Percentiles rank a stretch among this genome's conserved stretches.
Conservation (phyloP, 1,140 invertebrate genomes). For the Aleiodes sp. region DNA sequence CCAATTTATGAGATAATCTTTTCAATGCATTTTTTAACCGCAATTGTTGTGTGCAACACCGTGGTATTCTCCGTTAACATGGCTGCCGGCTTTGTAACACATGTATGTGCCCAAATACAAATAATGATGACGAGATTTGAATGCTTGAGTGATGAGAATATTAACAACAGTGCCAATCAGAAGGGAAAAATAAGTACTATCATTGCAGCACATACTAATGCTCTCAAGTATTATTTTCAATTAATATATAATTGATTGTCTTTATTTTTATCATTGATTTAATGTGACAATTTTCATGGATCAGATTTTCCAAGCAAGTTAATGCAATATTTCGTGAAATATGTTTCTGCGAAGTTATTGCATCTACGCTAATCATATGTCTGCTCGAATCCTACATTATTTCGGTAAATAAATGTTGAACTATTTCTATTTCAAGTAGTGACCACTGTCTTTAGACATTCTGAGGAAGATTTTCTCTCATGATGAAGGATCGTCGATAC, state of each 20-base stretch:
- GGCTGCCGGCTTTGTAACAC: slow-evolving; percentile 35
- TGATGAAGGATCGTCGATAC: no score
- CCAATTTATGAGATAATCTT: slow-evolving; percentile 44
- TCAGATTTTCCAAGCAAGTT: slow-evolving; percentile 14
- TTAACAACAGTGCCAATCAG: not conserved
- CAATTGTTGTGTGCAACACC: slow-evolving; percentile 23
- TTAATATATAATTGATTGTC: no score
- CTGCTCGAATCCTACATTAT: slow-evolving; percentile 40
- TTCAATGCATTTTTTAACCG: slow-evolving; percentile 32
- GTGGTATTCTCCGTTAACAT: slow-evolving; percentile 26
- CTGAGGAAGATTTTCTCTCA: no score
- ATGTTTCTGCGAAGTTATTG: slow-evolving; percentile 34
- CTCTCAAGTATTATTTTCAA: slow-evolving; percentile 7
- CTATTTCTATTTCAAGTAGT: no score
- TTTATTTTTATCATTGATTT: no score
- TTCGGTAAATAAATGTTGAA: no score
- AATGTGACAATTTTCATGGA: not conserved
- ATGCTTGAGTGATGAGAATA: slow-evolving; percentile 17
- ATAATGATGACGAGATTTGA: slow-evolving; percentile 38
- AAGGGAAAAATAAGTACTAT: slow-evolving; percentile 8
- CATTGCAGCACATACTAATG: slow-evolving; percentile 24
- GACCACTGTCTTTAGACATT: no score
- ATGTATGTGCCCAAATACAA: slow-evolving; percentile 43
- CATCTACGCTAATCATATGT: slow-evolving; percentile 36
- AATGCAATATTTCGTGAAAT: slow-evolving; percentile 35